Conservation (phyloP, 2,888 invertebrate species). For the Fissipunctia ypsillon region DNA sequence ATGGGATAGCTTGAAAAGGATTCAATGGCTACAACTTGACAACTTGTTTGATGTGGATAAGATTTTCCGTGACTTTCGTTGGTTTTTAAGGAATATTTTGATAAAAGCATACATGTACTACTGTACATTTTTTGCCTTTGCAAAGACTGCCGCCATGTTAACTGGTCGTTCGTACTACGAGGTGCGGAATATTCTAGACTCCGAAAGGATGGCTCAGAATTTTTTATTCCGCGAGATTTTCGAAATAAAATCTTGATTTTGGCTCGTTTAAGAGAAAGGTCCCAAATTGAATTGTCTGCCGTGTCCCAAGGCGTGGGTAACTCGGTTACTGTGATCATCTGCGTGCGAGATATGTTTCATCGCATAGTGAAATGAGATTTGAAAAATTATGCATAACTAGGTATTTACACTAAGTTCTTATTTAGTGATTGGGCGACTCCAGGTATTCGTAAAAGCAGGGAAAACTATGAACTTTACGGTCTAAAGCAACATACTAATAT, state of each 20-base stretch:
- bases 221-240: constrained; percentile 45
- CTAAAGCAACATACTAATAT: too few relatives aligned
- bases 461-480: too few relatives aligned
- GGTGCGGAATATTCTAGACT: constrained; percentile 36
- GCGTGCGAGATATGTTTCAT: constrained; percentile 37
- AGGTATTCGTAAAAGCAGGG: too few relatives aligned
- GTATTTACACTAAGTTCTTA: too few relatives aligned
- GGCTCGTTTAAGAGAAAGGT: constrained; percentile 67
- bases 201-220: constrained; percentile 13
- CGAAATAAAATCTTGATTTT: constrained; percentile 72
- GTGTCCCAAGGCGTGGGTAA: constrained; percentile 29
- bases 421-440: too few relatives aligned
- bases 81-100: too few relatives aligned
- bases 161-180: constrained; percentile 3
- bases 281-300: constrained; percentile 65
- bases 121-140: too few relatives aligned
- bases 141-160: too few relatives aligned
- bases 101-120: too few relatives aligned
- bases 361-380: constrained; percentile 33
- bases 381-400: background rate
- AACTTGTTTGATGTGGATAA: background rate
- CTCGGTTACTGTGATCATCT: constrained; percentile 44
- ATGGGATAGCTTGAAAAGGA: constrained; percentile 12
- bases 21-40: constrained; percentile 6
- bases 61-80: background rate